Evolutionary conservation across 2,113 vertebrate genomes (phyloP).

Genomic region (Copsychus sechellarum): DNA sequence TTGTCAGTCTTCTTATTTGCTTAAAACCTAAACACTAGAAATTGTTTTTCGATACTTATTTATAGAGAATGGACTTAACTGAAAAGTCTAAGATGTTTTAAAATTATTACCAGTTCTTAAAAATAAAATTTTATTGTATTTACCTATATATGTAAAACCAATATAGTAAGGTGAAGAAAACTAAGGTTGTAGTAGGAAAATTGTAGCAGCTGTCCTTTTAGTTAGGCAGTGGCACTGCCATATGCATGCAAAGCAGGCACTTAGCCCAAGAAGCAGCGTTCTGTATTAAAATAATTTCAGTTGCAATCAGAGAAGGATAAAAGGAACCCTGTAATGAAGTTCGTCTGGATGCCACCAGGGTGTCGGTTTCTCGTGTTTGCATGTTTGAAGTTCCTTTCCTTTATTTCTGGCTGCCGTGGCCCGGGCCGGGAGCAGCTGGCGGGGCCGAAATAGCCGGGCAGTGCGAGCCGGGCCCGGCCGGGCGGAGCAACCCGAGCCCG

Average conservation of each 20-base stretch:
- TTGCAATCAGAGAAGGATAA: neutral
- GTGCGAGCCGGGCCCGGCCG: neutral
- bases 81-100: neutral
- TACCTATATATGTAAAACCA: neutral
- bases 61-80: neutral
- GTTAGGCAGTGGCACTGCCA: neutral
- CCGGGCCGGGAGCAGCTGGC: slow-evolving; percentile 2
- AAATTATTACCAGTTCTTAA: neutral
- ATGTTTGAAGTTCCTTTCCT: slow-evolving; percentile 1
- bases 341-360: neutral
- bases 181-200: neutral
- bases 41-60: neutral
- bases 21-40: neutral
- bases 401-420: neutral
- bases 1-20: neutral
- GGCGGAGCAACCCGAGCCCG: neutral
- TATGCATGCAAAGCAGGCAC: neutral
- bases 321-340: neutral
- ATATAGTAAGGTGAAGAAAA: neutral
- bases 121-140: neutral
- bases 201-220: neutral
- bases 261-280: neutral
- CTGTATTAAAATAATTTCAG: neutral
- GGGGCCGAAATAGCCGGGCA: neutral
- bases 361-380: neutral